Conservation (phyloP, 1,140 invertebrate species). For the Ruditapes philippinarum region DNA sequence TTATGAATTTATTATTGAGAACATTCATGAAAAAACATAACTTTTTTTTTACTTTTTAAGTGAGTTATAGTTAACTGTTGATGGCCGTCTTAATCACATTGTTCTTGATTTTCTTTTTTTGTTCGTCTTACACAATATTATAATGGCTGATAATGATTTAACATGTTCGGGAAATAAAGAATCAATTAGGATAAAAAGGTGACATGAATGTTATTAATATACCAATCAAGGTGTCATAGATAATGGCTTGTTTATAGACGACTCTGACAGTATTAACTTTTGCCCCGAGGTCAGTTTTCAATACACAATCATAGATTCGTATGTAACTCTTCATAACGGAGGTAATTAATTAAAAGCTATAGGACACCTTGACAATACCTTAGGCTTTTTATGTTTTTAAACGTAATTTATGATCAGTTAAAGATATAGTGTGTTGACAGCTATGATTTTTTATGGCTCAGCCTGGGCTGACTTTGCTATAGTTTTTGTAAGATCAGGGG, state of each 20-base stretch:
- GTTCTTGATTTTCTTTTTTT: no score
- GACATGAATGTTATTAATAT: neutral
- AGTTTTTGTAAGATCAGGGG: no score
- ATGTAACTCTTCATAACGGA: constrained; percentile 4
- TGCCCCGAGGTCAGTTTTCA: neutral
- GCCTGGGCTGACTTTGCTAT: no score
- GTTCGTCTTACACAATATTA: no score
- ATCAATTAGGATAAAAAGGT: neutral
- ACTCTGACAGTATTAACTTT: neutral
- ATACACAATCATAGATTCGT: constrained; percentile 13
- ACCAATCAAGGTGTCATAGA: constrained; percentile 40
- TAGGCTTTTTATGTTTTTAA: neutral
- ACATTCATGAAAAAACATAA: no score
- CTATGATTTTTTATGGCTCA: no score
- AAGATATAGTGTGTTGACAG: neutral
- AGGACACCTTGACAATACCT: constrained; percentile 2
- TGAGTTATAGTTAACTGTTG: no score
- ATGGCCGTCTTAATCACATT: no score
- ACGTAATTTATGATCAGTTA: neutral
- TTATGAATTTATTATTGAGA: no score
- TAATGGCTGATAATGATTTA: no score
- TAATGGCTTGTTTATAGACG: constrained; percentile 17
- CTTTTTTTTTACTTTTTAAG: no score
- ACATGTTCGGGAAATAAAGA: neutral
- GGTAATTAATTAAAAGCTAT: constrained; percentile 29